Evolutionary conservation across 2,888 invertebrate genomes (phyloP), one percentile per base, ranked within the genome.

Genomic region (Standfussiana lucernea): DNA sequence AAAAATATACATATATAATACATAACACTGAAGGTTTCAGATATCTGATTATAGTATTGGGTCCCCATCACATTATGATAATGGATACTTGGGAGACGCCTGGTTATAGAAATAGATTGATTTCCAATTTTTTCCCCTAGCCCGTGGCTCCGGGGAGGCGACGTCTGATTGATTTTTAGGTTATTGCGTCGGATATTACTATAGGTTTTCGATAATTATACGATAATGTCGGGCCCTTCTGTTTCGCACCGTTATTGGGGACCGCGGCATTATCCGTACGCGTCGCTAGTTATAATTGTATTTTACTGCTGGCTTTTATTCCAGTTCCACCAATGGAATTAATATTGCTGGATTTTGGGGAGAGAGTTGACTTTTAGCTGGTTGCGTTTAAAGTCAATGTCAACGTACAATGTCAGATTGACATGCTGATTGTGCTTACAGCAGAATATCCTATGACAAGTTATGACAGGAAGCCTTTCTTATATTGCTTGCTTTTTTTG

Each of bases 1-100:
- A 94, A 93, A 94, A 94, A 94, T 94, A 94, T 93, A 93, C 93
- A 89, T 88, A 90, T 89, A 90, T 90, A 89, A 92, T 90, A 91
- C 90, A 93, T 94, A 93, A 93, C 91, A 90, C 90, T 84, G 89
- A 91, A 93, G 93, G 93, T 93, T 92, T 91, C 91, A 92, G 93
- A 93, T 94, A 94, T 94, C 94, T 94, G 94, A 94, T 95, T 94
- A 94, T 94, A 93, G 94, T 91, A 93, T 93, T 93, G 94, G 94
- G 94, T 90, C 91, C 91, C 94, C 94, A 94, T 95, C 93, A 90
- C 94, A 94, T 94, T 94, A 95, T 95, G 94, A 91, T 95, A 95
- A 95, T 95, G 92, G 95, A 89, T 90, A 92, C 94, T 95, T 93
- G 86, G 89, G 92, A 91, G 94, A 91, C 94, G 94, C 92, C 90